These are phyloP conservation scores for Petrocephalus sullivani DNA, from an alignment of 2,797 vertebrate species.

Conservation along the genomic window DNA sequence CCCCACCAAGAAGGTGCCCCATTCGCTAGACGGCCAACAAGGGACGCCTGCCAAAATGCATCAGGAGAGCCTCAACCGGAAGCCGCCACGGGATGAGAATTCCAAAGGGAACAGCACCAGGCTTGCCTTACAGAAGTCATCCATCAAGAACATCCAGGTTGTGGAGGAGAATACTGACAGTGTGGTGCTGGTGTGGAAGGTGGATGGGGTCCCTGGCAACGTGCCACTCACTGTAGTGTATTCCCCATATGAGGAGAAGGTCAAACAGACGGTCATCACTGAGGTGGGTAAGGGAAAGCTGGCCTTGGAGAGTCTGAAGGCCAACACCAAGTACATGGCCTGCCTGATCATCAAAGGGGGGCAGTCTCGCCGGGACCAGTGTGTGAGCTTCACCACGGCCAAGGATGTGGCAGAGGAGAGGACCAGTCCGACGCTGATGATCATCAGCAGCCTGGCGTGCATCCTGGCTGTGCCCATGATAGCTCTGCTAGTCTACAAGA, in stretches of 20 bases:
- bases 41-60: constrained; percentile 41
- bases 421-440: constrained; percentile 58
- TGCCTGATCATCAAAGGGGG: constrained; percentile 76
- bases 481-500: constrained; percentile 82
- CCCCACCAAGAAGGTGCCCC: constrained; percentile 25
- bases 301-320: constrained; percentile 74
- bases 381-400: constrained; percentile 79
- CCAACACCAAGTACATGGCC: constrained; percentile 77
- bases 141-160: constrained; percentile 69
- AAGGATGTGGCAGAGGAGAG: constrained; percentile 44
- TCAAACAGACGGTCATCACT: constrained; percentile 70
- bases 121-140: constrained; percentile 38
- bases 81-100: constrained; percentile 52
- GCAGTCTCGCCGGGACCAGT: constrained; percentile 73
- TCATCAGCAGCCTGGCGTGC: constrained; percentile 70
- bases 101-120: constrained; percentile 40
- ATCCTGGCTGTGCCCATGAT: constrained; percentile 73
- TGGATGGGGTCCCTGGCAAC: constrained; percentile 52
- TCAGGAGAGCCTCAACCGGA: constrained; percentile 42
- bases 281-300: constrained; percentile 74
- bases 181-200: constrained; percentile 79
- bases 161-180: constrained; percentile 73
- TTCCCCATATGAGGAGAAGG: constrained; percentile 78
- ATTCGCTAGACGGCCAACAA: constrained; percentile 42
- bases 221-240: constrained; percentile 74